Evolutionary conservation across 2,888 invertebrate species (phyloP), one percentile per base, ranked within the genome.

Genomic region (Epinotia nisella): DNA sequence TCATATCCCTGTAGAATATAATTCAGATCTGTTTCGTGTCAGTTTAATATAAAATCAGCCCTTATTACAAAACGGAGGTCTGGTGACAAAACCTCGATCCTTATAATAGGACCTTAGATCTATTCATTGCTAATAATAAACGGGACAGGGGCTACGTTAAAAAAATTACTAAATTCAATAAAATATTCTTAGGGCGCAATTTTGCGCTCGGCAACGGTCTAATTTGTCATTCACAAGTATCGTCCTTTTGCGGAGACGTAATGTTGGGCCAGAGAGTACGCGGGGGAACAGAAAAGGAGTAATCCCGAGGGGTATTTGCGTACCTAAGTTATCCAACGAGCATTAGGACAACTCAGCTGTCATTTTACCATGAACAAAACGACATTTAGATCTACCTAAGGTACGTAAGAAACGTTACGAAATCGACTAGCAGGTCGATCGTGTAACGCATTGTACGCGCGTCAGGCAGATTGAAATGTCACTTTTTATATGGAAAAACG

Each of bases 141-240:
- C 62, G 58, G 49, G 68, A 68, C 58, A 73, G 61, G 61, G 56
- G 68, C 77, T 78, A 76, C 76, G 77, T 77, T 80, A 80, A 82
- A 85, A n/a, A 81, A 80, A 81, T 78, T 78, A 78, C 72, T 76
- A 81, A 82, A 87, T 87, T 87, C 86, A 86, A 88, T 89, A 87
- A 87, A 86, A 86, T 81, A 82, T 85, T 83, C 79, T 71, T 74
- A 76, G 78, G 79, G 79, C 80, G 84, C 85, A 87, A 87, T 87
- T 88, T 86, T 78, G 83, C 83, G 83, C 84, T 85, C 83, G 78
- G 83, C 77, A 81, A 83, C n/a, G 84, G 85, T 82, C 82, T 89
- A 89, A 90, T 91, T 90, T 90, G 89, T 90, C 90, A 89, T 89
- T 89, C 85, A 86, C 82, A 79, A 88, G 87, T 87, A 85, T 86